These are phyloP conservation scores for Semotilus atromaculatus DNA, from an alignment of 2,797 vertebrate genomes.

Conservation along the genomic window DNA sequence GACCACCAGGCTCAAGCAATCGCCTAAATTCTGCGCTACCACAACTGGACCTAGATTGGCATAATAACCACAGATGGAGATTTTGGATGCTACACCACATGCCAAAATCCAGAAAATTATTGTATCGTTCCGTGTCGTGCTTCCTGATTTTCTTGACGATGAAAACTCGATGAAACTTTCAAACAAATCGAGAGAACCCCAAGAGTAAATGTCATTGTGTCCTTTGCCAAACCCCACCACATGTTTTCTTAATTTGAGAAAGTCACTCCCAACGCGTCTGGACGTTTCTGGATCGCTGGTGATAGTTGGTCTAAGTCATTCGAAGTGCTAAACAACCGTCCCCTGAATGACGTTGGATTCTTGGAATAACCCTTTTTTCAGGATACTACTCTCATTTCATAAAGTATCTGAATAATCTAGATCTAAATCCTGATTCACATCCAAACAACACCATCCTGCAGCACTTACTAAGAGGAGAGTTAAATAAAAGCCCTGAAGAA, in stretches of 20 bases:
- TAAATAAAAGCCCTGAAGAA: neutral
- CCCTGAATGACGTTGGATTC: slow-evolving; percentile 78
- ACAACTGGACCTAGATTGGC: slow-evolving; percentile 85
- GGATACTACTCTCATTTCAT: slow-evolving; percentile 68
- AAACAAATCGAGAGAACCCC: slow-evolving; percentile 76
- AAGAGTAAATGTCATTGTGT: slow-evolving; percentile 82
- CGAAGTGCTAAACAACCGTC: slow-evolving; percentile 71
- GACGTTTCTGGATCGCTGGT: too few relatives aligned
- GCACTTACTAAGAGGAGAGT: slow-evolving; percentile 65
- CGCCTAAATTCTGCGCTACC: slow-evolving; percentile 75
- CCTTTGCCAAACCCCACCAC: slow-evolving; percentile 80
- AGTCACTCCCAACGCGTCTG: slow-evolving; percentile 67
- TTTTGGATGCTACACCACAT: slow-evolving; percentile 82
- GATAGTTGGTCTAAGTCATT: slow-evolving; percentile 83
- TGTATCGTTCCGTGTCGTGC: slow-evolving; percentile 82
- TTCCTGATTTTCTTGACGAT: slow-evolving; percentile 78
- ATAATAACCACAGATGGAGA: slow-evolving; percentile 84
- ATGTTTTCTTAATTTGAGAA: slow-evolving; percentile 72
- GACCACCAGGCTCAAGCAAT: slow-evolving; percentile 85
- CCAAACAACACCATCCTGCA: slow-evolving; percentile 66
- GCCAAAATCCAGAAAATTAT: slow-evolving; percentile 70
- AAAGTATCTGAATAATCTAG: slow-evolving; percentile 78
- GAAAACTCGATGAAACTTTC: slow-evolving; percentile 69
- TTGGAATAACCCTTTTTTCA: slow-evolving; percentile 76
- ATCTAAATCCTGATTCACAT: slow-evolving; percentile 18